These are phyloP conservation scores for Porites lutea DNA, from an alignment of 64 coral and sea anemone genomes.

Conservation along the genomic window DNA sequence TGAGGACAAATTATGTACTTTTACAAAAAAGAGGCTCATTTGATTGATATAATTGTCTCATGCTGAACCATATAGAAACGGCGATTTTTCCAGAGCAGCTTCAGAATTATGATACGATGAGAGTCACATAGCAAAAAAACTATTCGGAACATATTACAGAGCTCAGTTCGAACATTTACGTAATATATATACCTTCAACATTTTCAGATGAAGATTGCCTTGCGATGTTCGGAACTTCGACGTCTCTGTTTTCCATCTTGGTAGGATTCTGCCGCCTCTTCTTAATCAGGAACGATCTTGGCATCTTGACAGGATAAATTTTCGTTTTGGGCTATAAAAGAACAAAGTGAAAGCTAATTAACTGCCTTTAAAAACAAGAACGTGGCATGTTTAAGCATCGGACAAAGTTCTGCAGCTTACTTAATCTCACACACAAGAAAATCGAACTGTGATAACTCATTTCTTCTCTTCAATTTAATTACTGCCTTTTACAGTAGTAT, in stretches of 20 bases:
- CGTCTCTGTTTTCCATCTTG: background rate
- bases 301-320: background rate
- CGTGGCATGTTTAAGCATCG: conserved; percentile 2
- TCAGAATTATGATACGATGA: too few relatives aligned
- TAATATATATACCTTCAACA: background rate
- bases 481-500: too few relatives aligned
- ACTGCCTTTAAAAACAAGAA: background rate
- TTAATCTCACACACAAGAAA: background rate
- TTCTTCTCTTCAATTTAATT: too few relatives aligned
- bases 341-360: conserved; percentile 11
- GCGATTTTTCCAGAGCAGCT: too few relatives aligned
- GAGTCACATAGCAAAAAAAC: too few relatives aligned
- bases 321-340: background rate
- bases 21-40: too few relatives aligned
- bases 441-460: background rate
- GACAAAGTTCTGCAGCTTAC: background rate
- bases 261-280: background rate
- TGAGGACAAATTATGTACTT: too few relatives aligned
- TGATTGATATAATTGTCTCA: too few relatives aligned
- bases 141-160: background rate
- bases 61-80: too few relatives aligned
- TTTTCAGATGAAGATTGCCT: background rate
- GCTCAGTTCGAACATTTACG: background rate
- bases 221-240: background rate
- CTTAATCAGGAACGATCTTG: conserved; percentile 30